A percentile compares a stretch with the other conserved stretches of the same genome.
phyloP scores from a whole-genome alignment of 2,113 vertebrate species.

The Onychostoma macrolepis region DNA sequence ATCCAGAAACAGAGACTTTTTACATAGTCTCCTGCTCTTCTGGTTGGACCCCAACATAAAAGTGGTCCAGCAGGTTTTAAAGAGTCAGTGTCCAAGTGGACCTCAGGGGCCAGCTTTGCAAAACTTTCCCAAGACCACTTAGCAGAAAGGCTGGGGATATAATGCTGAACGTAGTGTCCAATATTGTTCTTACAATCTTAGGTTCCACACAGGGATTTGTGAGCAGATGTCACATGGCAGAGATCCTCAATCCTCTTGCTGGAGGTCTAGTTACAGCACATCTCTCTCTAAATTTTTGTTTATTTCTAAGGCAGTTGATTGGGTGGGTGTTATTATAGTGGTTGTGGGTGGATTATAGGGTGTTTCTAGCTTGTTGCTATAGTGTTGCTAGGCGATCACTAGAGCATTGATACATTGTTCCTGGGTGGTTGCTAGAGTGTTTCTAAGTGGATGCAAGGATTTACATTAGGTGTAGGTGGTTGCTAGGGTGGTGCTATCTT shows the following conservation, averaged over 20 bases:
- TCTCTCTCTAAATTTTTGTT: not conserved
- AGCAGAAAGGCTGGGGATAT: not conserved
- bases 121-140: constrained; percentile 4
- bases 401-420: not conserved
- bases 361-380: not conserved
- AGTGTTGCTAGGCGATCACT: not conserved
- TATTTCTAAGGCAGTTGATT: not conserved
- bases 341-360: not conserved
- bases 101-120: not conserved
- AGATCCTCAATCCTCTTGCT: not conserved
- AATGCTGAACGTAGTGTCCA: not conserved
- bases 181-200: not conserved
- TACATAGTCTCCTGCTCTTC: not conserved
- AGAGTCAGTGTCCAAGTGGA: not conserved
- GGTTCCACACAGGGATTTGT: not conserved
- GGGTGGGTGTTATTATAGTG: not conserved
- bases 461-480: not conserved
- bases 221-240: constrained; percentile 6
- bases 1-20: not conserved
- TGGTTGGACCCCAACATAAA: constrained; percentile 19
- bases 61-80: constrained; percentile 35
- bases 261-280: not conserved
- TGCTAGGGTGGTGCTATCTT: not conserved
- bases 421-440: not conserved
- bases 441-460: not conserved